Percentiles rank a stretch among this genome's conserved stretches.
These are phyloP conservation scores for Charadrius vociferus DNA, from an alignment of 2,113 vertebrate species.

Conservation along the genomic window DNA sequence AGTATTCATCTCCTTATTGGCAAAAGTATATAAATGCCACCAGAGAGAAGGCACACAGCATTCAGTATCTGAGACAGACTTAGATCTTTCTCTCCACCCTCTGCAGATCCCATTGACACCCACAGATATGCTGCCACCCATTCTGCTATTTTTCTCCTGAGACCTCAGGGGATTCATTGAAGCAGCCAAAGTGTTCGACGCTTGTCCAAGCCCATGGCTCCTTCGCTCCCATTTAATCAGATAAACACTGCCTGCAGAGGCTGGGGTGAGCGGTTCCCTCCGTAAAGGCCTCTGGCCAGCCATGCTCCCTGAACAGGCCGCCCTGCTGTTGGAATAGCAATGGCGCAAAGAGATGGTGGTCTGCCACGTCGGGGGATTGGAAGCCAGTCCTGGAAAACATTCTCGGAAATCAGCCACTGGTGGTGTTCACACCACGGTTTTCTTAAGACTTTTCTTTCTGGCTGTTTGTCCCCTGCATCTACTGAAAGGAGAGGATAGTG, in stretches of 20 bases:
- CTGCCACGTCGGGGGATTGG: neutral
- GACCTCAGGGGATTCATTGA: accelerated
- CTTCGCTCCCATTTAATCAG: neutral
- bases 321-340: neutral
- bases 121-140: neutral
- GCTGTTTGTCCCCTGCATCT: neutral
- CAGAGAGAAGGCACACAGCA: neutral
- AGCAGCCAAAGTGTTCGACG: accelerated
- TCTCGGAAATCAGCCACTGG: neutral
- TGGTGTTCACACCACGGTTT: neutral
- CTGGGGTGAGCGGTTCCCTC: neutral
- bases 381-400: neutral
- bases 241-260: neutral
- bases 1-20: neutral
- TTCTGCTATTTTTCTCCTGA: neutral
- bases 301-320: accelerated
- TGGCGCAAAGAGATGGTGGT: neutral
- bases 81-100: neutral
- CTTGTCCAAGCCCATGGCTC: neutral
- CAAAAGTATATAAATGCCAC: neutral
- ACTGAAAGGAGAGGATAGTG: neutral
- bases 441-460: neutral
- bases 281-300: neutral
- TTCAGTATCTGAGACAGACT: neutral
- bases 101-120: neutral